Conservation (phyloP, 2,113 vertebrate genomes). For the Trinectes maculatus region DNA sequence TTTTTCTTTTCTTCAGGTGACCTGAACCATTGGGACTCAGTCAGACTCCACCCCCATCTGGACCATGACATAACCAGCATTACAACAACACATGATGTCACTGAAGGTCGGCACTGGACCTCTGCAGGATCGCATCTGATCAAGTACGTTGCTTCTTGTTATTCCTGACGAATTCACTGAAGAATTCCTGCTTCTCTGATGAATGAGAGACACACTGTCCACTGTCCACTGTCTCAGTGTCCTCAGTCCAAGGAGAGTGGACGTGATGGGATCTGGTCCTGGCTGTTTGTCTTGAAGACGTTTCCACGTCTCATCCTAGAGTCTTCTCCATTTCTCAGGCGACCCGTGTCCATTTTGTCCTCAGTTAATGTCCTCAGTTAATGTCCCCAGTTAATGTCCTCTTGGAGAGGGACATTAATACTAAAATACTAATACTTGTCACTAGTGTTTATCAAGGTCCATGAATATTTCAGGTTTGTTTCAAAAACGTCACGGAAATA, state of each 20-base stretch:
- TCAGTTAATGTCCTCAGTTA: too few relatives aligned
- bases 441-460: too few relatives aligned
- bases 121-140: conserved; percentile 32
- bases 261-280: neutral
- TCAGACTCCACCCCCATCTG: too few relatives aligned
- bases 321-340: neutral
- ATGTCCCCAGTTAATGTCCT: too few relatives aligned
- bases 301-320: neutral
- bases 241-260: neutral
- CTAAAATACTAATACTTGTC: too few relatives aligned
- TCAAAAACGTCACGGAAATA: neutral
- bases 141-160: conserved; percentile 45
- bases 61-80: too few relatives aligned
- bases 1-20: too few relatives aligned
- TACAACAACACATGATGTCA: conserved; percentile 18
- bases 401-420: too few relatives aligned
- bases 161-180: too few relatives aligned
- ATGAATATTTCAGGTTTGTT: conserved; percentile 11
- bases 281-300: neutral
- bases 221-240: neutral
- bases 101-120: conserved; percentile 23
- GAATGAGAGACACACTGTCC: neutral
- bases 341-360: neutral
- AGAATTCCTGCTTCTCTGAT: neutral
- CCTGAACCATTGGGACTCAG: too few relatives aligned